Evolutionary conservation across 2,113 vertebrate genomes (phyloP).

Genomic region (Melozone crissalis): DNA sequence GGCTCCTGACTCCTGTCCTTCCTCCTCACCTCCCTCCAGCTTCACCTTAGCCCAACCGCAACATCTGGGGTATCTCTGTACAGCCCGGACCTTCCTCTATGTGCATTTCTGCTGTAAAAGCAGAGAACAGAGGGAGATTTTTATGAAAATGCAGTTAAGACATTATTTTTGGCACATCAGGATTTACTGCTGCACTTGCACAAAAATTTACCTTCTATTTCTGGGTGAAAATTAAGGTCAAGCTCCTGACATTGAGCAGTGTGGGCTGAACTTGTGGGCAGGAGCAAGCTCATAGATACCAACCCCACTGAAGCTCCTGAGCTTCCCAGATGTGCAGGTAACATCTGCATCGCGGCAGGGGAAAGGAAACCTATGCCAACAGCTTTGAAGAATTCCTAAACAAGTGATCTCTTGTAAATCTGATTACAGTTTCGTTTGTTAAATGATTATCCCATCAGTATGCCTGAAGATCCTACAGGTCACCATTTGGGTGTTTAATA

Average conservation of each 20-base stretch:
- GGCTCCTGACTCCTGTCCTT: not conserved
- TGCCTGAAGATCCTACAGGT: not conserved
- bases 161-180: not conserved
- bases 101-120: not conserved
- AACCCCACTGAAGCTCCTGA: fast-evolving
- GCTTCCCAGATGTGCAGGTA: not conserved
- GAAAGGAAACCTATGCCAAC: not conserved
- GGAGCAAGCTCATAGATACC: fast-evolving
- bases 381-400: not conserved
- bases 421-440: not conserved
- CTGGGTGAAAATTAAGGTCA: not conserved
- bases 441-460: not conserved
- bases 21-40: not conserved
- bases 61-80: not conserved
- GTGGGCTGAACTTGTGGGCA: not conserved
- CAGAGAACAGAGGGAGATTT: not conserved
- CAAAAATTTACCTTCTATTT: not conserved
- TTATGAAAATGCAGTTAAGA: not conserved
- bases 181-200: not conserved
- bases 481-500: fast-evolving
- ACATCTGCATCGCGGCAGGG: fast-evolving
- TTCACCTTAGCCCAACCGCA: not conserved
- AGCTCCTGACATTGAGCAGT: not conserved
- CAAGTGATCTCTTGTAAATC: not conserved
- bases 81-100: not conserved